Base-by-base conservation (phyloP, 2,888 invertebrate species). In the Lapara coniferarum region DNA sequence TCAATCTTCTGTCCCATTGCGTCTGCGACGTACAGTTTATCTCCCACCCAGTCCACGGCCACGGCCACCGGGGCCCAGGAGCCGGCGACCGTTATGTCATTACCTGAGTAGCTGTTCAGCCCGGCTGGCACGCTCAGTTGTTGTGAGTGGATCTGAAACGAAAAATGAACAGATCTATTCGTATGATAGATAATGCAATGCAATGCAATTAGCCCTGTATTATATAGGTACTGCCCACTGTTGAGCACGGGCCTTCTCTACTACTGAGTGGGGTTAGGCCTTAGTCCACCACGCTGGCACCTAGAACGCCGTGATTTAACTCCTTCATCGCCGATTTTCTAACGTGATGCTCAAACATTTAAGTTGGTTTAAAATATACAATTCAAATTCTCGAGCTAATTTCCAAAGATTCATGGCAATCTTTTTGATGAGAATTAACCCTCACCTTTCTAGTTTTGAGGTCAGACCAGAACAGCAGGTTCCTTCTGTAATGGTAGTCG, bases 31-130 rank as follows among this genome's bases (percentile, higher is more conserved):
- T 99, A 99, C 10, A 99, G 94, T 87, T 99, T 99, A 87, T 98
- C 97, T 0, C 98, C 98, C 58, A 99, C 96, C 98, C 99, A 99
- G 92, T 99, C 99, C 16, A 99, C 97, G 10, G 99, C 99, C 67
- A 99, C 87, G 0, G 98, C 97, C 0, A 97, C 97, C 0, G 98
- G 98, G 0, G 97, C 95, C 98, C 98, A 98, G 0, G 97, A 97
- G 0, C 97, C 97, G 0, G 97, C 96, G 49, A 97, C 91, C 0
- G 96, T 94, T 75, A 98, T 96, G 81, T 97, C 97, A 10, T 92
- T 88, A 73, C 95, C 95, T 16, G 91, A 85, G 75, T 92, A 94
- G 52, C 84, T 79, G n/a, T 86, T 78, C 37, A 91, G 75, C 55
- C 94, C 93, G 8, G 87, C 90, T 0, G 92, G 88, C 2, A 88